Conservation (phyloP, 2,797 vertebrate species). For the Brachyrhaphis roseni region DNA sequence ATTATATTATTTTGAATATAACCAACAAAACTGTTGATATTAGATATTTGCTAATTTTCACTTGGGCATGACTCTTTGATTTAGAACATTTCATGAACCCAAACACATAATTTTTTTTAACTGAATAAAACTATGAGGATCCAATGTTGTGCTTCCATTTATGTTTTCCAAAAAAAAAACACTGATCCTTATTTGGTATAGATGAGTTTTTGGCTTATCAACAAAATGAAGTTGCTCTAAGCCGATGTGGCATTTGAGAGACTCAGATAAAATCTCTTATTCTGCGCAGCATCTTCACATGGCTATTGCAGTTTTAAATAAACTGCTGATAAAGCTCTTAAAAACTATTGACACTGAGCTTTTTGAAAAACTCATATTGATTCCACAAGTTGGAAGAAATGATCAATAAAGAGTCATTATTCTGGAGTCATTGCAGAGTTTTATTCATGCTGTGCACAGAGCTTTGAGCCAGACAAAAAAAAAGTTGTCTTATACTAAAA, state of each 20-base stretch:
- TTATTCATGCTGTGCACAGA: background rate
- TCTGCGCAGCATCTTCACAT: background rate
- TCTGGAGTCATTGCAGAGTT: background rate
- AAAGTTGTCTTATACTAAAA: background rate
- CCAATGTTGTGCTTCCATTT: background rate
- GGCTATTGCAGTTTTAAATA: background rate
- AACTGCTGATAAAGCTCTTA: constrained; percentile 8
- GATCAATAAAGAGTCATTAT: background rate
- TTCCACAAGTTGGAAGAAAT: background rate
- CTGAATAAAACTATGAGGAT: background rate
- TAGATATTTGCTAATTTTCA: background rate
- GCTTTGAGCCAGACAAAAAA: background rate
- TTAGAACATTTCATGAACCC: background rate
- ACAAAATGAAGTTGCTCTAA: background rate
- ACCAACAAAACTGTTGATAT: background rate
- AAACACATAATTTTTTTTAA: background rate
- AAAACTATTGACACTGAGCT: constrained; percentile 1
- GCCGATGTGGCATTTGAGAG: background rate
- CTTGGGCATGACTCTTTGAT: background rate
- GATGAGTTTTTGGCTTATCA: background rate
- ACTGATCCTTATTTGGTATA: background rate
- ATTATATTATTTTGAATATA: too few relatives aligned
- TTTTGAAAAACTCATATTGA: background rate
- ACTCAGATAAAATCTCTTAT: background rate
- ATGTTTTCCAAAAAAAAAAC: background rate